phyloP scores from a whole-genome alignment of 2,888 invertebrate species.

The Amblyjoppa fuscipennis region DNA sequence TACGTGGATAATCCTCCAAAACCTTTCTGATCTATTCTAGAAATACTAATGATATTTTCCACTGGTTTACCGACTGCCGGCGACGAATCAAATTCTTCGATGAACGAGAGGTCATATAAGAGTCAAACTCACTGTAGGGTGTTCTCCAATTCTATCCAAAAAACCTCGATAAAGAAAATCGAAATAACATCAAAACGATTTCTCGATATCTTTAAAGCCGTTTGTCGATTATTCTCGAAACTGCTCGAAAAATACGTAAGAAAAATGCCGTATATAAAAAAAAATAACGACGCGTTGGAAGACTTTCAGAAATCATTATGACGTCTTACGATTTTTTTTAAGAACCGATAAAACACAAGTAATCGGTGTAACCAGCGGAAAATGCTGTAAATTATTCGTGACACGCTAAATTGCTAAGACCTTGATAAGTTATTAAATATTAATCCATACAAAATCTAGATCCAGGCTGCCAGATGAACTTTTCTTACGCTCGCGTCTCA shows the following conservation, averaged over 20 bases:
- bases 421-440: conserved; percentile 1
- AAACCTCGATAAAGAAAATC: neutral
- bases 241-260: neutral
- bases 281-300: neutral
- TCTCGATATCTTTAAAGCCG: neutral
- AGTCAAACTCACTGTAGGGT: neutral
- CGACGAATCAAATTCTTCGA: neutral
- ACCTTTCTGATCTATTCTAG: neutral
- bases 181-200: neutral
- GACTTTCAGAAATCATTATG: neutral
- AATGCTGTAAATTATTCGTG: conserved; percentile 7
- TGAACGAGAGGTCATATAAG: no score
- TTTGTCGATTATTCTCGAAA: neutral
- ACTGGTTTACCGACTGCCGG: neutral
- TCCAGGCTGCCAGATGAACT: neutral
- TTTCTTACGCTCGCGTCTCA: conserved; percentile 21
- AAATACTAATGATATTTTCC: neutral
- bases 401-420: neutral
- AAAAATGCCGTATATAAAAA: neutral
- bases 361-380: neutral
- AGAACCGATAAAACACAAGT: neutral
- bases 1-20: neutral
- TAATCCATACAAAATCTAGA: conserved; percentile 57
- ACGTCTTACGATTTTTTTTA: neutral
- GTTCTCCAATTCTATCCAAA: neutral